A percentile compares a stretch with the other conserved stretches of the same genome.
Evolutionary conservation across 2,888 invertebrate genomes (phyloP).

Genomic region (Limnephilus lunatus): DNA sequence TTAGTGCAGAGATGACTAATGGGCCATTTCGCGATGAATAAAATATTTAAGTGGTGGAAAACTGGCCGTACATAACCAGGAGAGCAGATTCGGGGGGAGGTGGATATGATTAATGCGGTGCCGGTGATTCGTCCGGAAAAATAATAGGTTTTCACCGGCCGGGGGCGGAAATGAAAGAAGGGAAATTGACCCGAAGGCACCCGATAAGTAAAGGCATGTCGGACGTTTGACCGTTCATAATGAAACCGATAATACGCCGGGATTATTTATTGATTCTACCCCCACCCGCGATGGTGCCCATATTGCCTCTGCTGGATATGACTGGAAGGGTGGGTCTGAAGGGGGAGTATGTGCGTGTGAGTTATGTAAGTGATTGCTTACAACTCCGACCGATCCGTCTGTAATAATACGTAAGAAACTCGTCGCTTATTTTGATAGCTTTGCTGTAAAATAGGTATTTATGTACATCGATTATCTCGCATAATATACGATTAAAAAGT

Average conservation of each 20-base stretch:
- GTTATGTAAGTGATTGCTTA: neutral
- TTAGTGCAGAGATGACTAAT: slow-evolving; percentile 64
- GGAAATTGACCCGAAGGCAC: slow-evolving; percentile 50
- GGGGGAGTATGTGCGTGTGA: slow-evolving; percentile 23
- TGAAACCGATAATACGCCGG: slow-evolving; percentile 52
- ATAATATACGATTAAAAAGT: no score
- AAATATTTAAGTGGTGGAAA: slow-evolving; percentile 66
- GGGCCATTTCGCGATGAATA: slow-evolving; percentile 65
- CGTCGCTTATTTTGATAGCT: neutral
- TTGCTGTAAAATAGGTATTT: neutral
- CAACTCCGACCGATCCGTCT: neutral
- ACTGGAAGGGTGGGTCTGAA: neutral
- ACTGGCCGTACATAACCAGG: slow-evolving; percentile 63
- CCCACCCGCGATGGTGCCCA: neutral
- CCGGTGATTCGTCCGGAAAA: slow-evolving; percentile 64
- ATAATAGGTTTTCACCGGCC: slow-evolving; percentile 62
- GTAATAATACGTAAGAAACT: neutral
- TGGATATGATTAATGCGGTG: slow-evolving; percentile 65
- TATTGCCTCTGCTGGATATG: neutral
- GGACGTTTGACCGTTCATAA: slow-evolving; percentile 47
- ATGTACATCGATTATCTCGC: no score
- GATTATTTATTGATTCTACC: slow-evolving; percentile 53
- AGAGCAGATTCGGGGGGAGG: slow-evolving; percentile 39
- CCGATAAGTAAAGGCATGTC: slow-evolving; percentile 53
- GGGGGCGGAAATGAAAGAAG: slow-evolving; percentile 53